phyloP scores from a whole-genome alignment of 2,888 invertebrate species.

The Neocrepidodera transversa region DNA sequence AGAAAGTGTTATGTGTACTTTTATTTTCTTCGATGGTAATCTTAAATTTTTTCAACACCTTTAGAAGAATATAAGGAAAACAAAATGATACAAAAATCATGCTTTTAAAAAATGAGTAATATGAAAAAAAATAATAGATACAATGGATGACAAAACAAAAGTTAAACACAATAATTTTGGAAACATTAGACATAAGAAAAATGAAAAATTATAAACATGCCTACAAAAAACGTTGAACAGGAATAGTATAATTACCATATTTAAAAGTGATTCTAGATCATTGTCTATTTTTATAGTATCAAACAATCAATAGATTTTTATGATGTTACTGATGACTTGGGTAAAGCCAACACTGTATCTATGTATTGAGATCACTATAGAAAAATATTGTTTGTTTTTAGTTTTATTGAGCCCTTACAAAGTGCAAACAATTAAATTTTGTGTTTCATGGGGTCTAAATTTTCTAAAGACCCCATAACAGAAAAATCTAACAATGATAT shows the following conservation, averaged over 20 bases:
- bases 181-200: background rate
- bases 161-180: background rate
- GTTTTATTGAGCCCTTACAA: no score
- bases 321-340: no score
- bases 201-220: slow-evolving; percentile 5
- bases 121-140: background rate
- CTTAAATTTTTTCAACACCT: background rate
- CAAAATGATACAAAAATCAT: slow-evolving; percentile 7
- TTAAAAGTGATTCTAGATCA: no score
- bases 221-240: background rate
- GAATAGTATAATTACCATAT: background rate
- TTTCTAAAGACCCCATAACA: no score
- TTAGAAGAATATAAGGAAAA: background rate
- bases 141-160: slow-evolving; percentile 1
- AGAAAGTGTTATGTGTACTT: background rate
- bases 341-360: no score
- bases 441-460: no score
- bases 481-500: no score
- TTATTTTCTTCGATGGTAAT: background rate
- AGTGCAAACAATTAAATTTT: no score
- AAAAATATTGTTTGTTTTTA: no score
- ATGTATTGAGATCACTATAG: no score
- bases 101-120: slow-evolving; percentile 14
- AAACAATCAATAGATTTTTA: no score
- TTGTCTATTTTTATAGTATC: no score